Percentiles rank a stretch among this genome's conserved stretches.
Evolutionary conservation across 2,113 vertebrate genomes (phyloP).

Genomic region (Oryctolagus cuniculus): mOryCun1.1 NC_091435.1:69981501-69982000

Average conservation of each 20-base stretch:
- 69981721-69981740: constrained; percentile 25
- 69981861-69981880: not conserved
- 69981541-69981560: constrained; percentile 60
- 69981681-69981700: not conserved
- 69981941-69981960: constrained; percentile 52
- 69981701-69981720: constrained; percentile 8
- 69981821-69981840: not conserved
- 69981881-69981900: constrained; percentile 4
- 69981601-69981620: not conserved
- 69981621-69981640: not conserved
- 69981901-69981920: not conserved
- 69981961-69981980: constrained; percentile 15
- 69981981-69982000: constrained; percentile 10
- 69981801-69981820: constrained; percentile 19
- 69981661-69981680: not conserved
- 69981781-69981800: constrained; percentile 22
- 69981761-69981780: not conserved
- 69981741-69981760: constrained; percentile 8
- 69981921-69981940: constrained; percentile 13
- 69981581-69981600: not conserved
- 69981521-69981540: constrained; percentile 66
- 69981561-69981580: constrained; percentile 59
- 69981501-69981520: constrained; percentile 29
- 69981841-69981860: constrained; percentile 44
- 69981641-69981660: not conserved